A percentile compares a stretch with the other conserved stretches of the same genome.
These are phyloP conservation scores for Drosophila monieri DNA, from an alignment of 2,888 invertebrate genomes.

Conservation along the genomic window DNA sequence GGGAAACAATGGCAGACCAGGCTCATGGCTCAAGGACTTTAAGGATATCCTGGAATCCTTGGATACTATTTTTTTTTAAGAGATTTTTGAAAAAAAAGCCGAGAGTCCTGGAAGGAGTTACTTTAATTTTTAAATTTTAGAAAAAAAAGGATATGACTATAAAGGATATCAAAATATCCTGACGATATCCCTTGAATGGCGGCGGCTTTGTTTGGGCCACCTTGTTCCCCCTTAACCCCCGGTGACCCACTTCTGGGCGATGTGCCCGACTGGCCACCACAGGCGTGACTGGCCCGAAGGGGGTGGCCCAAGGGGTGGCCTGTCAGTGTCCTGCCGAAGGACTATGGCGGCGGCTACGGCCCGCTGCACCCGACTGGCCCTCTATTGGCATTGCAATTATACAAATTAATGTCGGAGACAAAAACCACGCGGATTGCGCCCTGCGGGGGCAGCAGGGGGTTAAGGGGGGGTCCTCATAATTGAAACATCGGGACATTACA, in stretches of 20 bases:
- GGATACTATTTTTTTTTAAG: too few species aligned
- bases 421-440: constrained; percentile 56
- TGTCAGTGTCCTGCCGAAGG: too few species aligned
- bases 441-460: too few species aligned
- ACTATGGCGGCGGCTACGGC: constrained; percentile 17
- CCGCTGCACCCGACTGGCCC: constrained; percentile 31
- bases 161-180: too few species aligned
- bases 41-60: constrained; percentile 11
- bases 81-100: too few species aligned
- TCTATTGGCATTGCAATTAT: constrained; percentile 69
- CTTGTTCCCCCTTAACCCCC: constrained; percentile 8
- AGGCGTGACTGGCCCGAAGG: constrained; percentile 4
- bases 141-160: too few species aligned
- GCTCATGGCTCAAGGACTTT: neutral
- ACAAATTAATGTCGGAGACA: constrained; percentile 67
- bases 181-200: neutral
- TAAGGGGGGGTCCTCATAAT: constrained; percentile 6
- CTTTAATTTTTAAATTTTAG: too few species aligned
- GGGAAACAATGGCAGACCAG: constrained; percentile 32
- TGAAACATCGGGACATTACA: constrained; percentile 45
- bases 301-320: neutral
- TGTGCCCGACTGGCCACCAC: constrained; percentile 34
- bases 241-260: constrained; percentile 33
- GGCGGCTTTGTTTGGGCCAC: constrained; percentile 21
- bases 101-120: too few species aligned